Conservation (phyloP, 2,797 vertebrate species). For the Pseudochromis fuscus region DNA sequence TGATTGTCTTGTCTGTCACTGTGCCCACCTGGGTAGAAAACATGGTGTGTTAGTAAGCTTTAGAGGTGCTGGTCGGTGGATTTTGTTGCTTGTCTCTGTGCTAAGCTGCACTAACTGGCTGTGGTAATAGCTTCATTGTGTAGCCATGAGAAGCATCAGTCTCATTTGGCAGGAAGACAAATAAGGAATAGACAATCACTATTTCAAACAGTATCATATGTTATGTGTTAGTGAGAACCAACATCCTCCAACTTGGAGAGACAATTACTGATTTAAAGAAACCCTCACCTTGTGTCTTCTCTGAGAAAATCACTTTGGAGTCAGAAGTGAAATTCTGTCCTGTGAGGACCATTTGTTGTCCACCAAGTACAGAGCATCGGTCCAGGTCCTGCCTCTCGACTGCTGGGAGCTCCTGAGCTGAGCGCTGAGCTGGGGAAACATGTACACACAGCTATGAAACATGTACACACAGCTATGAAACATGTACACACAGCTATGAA, state of each 20-base stretch:
- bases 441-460: not conserved
- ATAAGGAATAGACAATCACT: not conserved
- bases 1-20: not conserved
- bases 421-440: slow-evolving; percentile 90
- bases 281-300: slow-evolving; percentile 92
- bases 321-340: slow-evolving; percentile 96
- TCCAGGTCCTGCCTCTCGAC: slow-evolving; percentile 94
- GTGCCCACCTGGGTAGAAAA: not conserved
- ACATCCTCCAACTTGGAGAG: not conserved
- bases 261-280: not conserved
- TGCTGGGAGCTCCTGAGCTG: slow-evolving; percentile 93
- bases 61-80: no score
- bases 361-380: slow-evolving; percentile 90
- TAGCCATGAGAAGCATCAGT: not conserved
- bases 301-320: slow-evolving; percentile 95
- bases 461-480: no score
- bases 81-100: not conserved
- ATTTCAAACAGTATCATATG: not conserved
- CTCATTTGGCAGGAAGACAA: not conserved
- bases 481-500: no score
- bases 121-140: not conserved
- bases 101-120: not conserved
- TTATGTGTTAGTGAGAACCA: not conserved
- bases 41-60: not conserved
- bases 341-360: slow-evolving; percentile 95